phyloP scores from a whole-genome alignment of 30 jellyfish, hydroid and myxozoan species.

The Sanderia malayensis region DNA sequence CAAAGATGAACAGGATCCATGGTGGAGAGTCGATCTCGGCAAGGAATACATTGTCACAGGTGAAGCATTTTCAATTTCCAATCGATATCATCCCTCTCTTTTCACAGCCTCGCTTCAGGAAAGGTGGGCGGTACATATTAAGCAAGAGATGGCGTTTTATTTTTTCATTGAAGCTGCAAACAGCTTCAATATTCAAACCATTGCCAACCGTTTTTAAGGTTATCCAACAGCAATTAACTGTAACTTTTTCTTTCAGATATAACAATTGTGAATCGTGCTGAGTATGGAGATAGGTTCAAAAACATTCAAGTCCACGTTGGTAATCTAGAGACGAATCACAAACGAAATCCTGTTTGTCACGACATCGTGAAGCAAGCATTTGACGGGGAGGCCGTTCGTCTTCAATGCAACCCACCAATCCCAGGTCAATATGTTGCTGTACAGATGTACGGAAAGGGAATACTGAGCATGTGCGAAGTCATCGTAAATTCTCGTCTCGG shows the following conservation, averaged over 20 bases:
- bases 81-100: no score
- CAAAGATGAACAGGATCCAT: constrained; percentile 77
- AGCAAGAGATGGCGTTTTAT: no score
- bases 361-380: constrained; percentile 80
- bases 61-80: no score
- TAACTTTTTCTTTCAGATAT: constrained; percentile 49
- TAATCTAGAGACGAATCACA: constrained; percentile 36
- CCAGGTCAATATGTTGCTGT: constrained; percentile 94
- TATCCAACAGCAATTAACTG: no score
- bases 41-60: constrained; percentile 92
- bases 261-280: constrained; percentile 92
- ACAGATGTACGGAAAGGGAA: constrained; percentile 89
- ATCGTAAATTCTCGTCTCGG: constrained; percentile 90
- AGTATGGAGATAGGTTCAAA: constrained; percentile 83
- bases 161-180: no score
- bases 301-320: constrained; percentile 92
- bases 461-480: constrained; percentile 90
- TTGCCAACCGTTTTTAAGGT: no score
- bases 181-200: no score
- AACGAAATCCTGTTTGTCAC: constrained; percentile 88
- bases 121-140: no score
- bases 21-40: constrained; percentile 98
- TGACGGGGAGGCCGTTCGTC: constrained; percentile 92
- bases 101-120: no score
- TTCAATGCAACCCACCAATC: constrained; percentile 95